These are phyloP conservation scores for Colinus virginianus DNA, from an alignment of 2,113 vertebrate genomes.

Conservation along the genomic window DNA sequence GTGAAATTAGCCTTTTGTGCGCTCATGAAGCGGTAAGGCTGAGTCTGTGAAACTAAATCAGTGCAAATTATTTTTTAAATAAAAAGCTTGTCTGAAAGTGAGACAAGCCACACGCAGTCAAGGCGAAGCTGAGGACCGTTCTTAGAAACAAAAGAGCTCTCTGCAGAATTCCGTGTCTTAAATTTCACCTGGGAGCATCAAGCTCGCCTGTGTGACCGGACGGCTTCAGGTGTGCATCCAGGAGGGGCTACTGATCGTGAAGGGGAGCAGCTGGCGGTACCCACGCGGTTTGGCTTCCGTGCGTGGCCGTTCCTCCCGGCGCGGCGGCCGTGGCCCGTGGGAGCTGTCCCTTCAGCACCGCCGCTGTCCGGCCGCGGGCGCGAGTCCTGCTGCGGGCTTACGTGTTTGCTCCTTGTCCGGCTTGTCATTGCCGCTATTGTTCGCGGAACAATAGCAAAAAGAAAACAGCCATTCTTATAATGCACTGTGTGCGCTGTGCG, in stretches of 20 bases:
- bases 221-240: neutral
- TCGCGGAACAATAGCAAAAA: neutral
- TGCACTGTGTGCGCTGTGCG: neutral
- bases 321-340: too few relatives aligned
- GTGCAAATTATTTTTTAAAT: neutral
- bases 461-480: neutral
- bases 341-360: neutral
- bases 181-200: neutral
- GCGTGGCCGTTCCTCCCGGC: neutral
- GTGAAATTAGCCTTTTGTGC: neutral
- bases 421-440: neutral
- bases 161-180: rapidly evolving
- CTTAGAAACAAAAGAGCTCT: neutral
- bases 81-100: neutral
- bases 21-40: neutral
- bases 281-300: neutral
- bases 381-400: neutral
- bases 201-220: neutral
- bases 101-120: neutral
- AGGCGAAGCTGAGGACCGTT: neutral
- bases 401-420: rapidly evolving
- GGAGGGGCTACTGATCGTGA: too few relatives aligned
- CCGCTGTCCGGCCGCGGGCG: neutral
- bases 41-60: neutral
- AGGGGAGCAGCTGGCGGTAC: rapidly evolving